Evolutionary conservation across 2,797 vertebrate species (phyloP).

Genomic region (Aselliscus stoliczkanus): DNA sequence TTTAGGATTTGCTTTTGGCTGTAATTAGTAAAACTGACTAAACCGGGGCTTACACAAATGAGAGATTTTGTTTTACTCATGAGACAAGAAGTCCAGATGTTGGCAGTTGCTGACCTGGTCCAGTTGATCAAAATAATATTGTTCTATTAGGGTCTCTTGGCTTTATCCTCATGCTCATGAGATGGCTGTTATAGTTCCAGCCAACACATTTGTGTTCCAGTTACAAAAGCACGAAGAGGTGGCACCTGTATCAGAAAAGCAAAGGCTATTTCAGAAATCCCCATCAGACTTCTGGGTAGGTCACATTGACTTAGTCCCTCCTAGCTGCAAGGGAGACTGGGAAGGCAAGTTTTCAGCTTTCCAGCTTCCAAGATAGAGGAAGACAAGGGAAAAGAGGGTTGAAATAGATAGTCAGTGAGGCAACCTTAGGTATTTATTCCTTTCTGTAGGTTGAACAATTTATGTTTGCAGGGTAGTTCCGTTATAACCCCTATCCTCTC

Average conservation of each 20-base stretch:
- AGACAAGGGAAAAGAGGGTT: background rate
- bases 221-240: background rate
- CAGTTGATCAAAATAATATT: background rate
- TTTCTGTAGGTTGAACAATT: background rate
- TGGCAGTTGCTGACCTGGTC: background rate
- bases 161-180: background rate
- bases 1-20: background rate
- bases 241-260: background rate
- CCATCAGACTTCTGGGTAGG: background rate
- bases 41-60: background rate
- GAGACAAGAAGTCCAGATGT: background rate
- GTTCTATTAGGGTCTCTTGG: background rate
- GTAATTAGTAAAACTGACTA: background rate
- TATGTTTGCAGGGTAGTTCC: background rate
- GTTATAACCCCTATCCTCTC: background rate
- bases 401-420: background rate
- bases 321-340: background rate
- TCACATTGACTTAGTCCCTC: background rate
- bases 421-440: background rate
- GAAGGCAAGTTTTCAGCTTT: background rate
- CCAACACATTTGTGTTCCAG: background rate
- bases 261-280: background rate
- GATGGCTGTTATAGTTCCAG: background rate
- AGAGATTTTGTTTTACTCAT: background rate
- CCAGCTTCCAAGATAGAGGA: background rate